Evolutionary conservation across 35 echinoderm and acorn worm species (phyloP), one percentile per base, ranked within the genome.

Genomic region (Lytechinus pictus): DNA sequence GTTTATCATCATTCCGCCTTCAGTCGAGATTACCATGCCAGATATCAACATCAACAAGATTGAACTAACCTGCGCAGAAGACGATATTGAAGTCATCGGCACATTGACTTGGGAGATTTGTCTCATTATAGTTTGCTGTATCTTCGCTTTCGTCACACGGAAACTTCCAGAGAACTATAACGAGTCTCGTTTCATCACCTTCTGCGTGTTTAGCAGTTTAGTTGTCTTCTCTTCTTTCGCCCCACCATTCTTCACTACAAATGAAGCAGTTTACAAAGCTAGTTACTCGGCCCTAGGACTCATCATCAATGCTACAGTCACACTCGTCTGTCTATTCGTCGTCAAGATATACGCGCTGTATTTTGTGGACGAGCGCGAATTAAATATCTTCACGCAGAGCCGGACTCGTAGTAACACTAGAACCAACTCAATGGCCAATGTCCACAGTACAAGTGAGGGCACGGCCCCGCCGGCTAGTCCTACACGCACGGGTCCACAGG

Each of bases 81-180:
- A 95, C 89, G 87, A 91, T 27, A 91, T 92, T 9, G 96, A 96
- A 52, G 95, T 95, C 12, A 94, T 99, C 5, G 97, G 98, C 21
- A 94, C 96, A 27, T 95, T 97, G 27, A 52, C 95, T 3, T 99
- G 96, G 96, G 95, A 99, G 56, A 96, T 99, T 27, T 88, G 95
- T 28, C 87, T 99, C 29, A 96, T 99, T 6, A 87, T 98, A 44
- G 95, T 99, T 1, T 99, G 97, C 60, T 99, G 97, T 55, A 92
- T 97, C 4, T 99, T 98, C 87, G 98, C 98, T 12, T 99, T 99
- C 58, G 96, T 97, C 60, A 97, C 98, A 0, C 90, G 98, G 14
- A 99, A 99, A 90, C 91, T 99, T 55, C 98, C 98, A 11, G 97
- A 97, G 93, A 99, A 99, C 55, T 99, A 99, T 94, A 98, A 99